Evolutionary conservation across 1,140 invertebrate species (phyloP), one percentile per base, ranked within the genome.

Genomic region (Cyphomyrmex costatus): DNA sequence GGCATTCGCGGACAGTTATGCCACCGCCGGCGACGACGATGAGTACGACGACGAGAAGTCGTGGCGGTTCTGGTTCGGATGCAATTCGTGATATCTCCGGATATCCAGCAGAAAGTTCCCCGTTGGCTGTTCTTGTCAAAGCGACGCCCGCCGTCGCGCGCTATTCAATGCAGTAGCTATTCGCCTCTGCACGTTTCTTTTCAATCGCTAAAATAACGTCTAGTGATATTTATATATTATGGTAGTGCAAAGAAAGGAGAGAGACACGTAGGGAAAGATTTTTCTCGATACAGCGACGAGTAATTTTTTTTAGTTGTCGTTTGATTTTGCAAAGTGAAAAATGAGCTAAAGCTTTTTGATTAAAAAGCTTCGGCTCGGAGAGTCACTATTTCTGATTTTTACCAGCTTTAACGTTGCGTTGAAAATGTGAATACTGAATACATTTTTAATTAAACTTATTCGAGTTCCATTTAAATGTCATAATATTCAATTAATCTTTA

Each of bases 21-120:
- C 63, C 73, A 74, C 12, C 36, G 42, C 3, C 21, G 76, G n/a
- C n/a, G 19, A 53, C 51, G 76, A 36, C 19, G 19, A 51, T 5
- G 60, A 21, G 2, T 42, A 49, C 5, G 27, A 68, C 8, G 65
- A 46, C 8, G 51, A 60, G 36, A 46, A 73, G 33, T n/a, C n/a
- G 14, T 36, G 27, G 36, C 33, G 30, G 33, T 46, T 36, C 53
- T 56, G 46, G 49, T 19, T 51, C 65, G 79, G 79, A 83, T 82
- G 79, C 53, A 82, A 83, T 83, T 83, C 68, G 36, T 49, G 66
- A 83, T 83, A 83, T 82, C 68, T 83, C 79, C 68, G 79, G 42
- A 83, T 83, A 83, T 83, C 79, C 33, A 68, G 27, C 21, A 60
- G 68, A 83, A 83, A 83, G 79, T 83, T 73, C 53, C 68, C 79